Base-by-base conservation (phyloP, 2,888 invertebrate species). In the Dryocosmus kuriphilus region DNA sequence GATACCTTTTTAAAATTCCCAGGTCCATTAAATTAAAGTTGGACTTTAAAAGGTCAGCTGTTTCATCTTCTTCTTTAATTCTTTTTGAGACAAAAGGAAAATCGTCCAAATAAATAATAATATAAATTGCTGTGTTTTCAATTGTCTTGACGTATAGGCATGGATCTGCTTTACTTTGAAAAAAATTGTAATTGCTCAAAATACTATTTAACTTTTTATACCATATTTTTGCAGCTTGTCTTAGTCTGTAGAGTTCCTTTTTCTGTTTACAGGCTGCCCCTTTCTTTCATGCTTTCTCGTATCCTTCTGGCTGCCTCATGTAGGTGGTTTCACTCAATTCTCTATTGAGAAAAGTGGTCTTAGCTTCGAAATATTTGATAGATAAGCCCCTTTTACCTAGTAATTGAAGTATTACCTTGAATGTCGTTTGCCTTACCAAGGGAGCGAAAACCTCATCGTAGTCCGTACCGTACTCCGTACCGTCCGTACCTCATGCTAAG, bases 281-380 rank as follows among this genome's bases (percentile, higher is more conserved):
- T 74, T 85, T n/a, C n/a, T n/a, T n/a, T n/a, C n/a, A n/a, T n/a
- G n/a, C n/a, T n/a, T n/a, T n/a, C n/a, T n/a, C n/a, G n/a, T n/a
- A n/a, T n/a, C n/a, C n/a, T n/a, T n/a, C n/a, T n/a, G n/a, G n/a
- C n/a, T n/a, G n/a, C n/a, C n/a, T n/a, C n/a, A n/a, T n/a, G n/a
- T n/a, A n/a, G n/a, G n/a, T n/a, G n/a, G n/a, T n/a, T n/a, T n/a
- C 84, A n/a, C 80, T 60, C 30, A 85, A 41, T 27, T 82, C 79
- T 0, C 84, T 85, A 77, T 86, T 84, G 0, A 86, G 71, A 46
- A 86, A 87, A 3, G 86, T 86, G 38, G 85, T 86, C 77, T 85
- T 82, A 2, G 83, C 85, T 74, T 86, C 86, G 2, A 81, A 76
- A 62, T 84, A 83, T 35, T 75, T 63, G 27, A 83, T 71, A 9